These are phyloP conservation scores for Eidolon helvum DNA, from an alignment of 2,113 vertebrate genomes.

Conservation along the genomic window DNA sequence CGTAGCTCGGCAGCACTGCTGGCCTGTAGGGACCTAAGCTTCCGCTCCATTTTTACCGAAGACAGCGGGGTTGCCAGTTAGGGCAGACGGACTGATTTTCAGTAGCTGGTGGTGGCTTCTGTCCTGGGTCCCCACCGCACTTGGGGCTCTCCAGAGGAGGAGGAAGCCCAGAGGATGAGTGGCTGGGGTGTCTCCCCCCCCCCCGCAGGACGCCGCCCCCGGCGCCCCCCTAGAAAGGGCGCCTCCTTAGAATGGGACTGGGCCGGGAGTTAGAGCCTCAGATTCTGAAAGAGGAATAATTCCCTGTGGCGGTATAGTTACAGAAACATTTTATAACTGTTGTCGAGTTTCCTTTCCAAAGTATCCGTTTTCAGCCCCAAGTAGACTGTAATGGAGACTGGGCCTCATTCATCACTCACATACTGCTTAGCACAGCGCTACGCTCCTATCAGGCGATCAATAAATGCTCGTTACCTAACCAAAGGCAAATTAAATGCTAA, in stretches of 20 bases:
- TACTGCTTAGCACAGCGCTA: not conserved
- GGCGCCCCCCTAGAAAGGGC: too few relatives aligned
- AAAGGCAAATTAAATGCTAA: constrained; percentile 64
- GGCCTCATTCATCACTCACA: not conserved
- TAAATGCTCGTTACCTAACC: constrained; percentile 50
- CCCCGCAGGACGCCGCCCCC: accelerated
- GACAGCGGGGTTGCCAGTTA: too few relatives aligned
- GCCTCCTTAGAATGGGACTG: too few relatives aligned
- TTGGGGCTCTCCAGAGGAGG: not conserved
- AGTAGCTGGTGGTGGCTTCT: not conserved
- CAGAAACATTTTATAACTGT: not conserved
- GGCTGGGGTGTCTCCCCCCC: not conserved
- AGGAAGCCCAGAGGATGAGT: not conserved
- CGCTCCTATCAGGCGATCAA: constrained; percentile 1
- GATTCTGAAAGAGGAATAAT: not conserved
- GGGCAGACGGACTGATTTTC: not conserved
- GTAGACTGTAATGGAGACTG: accelerated
- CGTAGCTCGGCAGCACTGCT: accelerated
- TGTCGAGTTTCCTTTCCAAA: not conserved
- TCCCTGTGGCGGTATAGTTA: not conserved
- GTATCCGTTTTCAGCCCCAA: not conserved
- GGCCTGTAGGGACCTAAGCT: accelerated
- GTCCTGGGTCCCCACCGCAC: not conserved
- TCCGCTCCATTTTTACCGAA: not conserved
- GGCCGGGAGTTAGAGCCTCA: not conserved